Percentiles rank a stretch among this genome's conserved stretches.
Conservation (phyloP, 2,113 vertebrate species). For the Prunella fulvescens region DNA sequence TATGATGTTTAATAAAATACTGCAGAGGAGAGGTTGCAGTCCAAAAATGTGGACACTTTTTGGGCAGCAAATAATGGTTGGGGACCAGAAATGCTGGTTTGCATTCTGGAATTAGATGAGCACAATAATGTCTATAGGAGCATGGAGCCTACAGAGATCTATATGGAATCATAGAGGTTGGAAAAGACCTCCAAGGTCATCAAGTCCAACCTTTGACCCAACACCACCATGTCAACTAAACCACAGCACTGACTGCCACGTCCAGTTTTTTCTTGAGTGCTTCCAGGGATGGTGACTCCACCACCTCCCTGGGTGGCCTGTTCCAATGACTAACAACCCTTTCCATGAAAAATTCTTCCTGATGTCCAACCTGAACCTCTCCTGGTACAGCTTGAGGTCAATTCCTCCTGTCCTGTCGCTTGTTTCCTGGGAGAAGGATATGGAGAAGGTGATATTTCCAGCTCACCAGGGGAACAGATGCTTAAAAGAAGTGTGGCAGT, state of each 20-base stretch:
- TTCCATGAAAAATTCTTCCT: neutral
- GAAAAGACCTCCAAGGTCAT: neutral
- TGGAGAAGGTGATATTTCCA: neutral
- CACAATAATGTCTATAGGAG: neutral
- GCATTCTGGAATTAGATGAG: neutral
- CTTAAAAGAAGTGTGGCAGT: neutral
- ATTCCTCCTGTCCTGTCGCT: neutral
- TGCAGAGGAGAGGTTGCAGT: neutral
- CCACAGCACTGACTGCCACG: neutral
- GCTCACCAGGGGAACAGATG: neutral
- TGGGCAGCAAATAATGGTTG: neutral
- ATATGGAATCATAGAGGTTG: neutral
- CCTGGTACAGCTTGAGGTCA: neutral
- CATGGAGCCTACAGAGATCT: neutral
- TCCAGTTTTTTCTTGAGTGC: too few species aligned
- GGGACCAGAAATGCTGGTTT: neutral
- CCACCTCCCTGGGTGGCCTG: neutral
- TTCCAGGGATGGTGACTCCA: neutral
- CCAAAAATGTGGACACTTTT: neutral
- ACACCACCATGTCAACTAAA: neutral
- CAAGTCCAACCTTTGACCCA: fast-evolving
- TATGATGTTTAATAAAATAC: neutral
- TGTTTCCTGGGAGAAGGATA: neutral
- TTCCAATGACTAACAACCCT: neutral
- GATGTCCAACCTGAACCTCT: neutral